Evolutionary conservation across 2,113 vertebrate genomes (phyloP).

Genomic region (Halichoerus grypus): DNA sequence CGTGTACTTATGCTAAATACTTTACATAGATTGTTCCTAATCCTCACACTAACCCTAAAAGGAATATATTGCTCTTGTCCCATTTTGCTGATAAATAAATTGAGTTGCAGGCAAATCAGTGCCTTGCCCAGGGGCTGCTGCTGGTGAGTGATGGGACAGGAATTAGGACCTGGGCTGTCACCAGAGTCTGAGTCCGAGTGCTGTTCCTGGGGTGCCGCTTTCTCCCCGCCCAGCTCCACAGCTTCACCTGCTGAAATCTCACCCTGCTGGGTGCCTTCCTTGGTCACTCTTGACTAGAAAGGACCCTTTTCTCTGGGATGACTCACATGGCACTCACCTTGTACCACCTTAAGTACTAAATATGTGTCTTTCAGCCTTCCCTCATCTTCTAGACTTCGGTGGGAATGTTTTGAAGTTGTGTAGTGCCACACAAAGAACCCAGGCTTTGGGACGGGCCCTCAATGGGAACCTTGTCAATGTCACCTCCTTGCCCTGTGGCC

Average conservation of each 20-base stretch:
- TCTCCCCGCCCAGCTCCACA: background rate
- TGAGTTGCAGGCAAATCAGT: background rate
- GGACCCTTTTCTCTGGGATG: background rate
- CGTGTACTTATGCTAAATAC: background rate
- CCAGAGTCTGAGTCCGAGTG: background rate
- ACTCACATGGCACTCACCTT: background rate
- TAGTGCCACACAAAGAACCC: background rate
- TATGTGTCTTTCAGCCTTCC: constrained; percentile 47
- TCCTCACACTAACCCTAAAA: background rate
- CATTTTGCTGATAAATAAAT: constrained; percentile 47
- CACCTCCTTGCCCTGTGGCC: background rate
- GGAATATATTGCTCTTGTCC: background rate
- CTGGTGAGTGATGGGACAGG: background rate
- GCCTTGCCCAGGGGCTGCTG: background rate
- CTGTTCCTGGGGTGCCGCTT: background rate
- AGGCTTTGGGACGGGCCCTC: background rate
- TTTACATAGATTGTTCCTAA: background rate
- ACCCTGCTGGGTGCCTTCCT: background rate
- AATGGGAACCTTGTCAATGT: background rate
- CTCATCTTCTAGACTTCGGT: background rate
- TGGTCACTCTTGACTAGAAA: background rate
- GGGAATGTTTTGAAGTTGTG: background rate
- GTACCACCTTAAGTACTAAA: background rate
- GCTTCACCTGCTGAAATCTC: background rate
- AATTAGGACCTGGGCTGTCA: background rate